Base-by-base conservation (phyloP, 1,140 invertebrate species). In the Aricia agestis region DNA sequence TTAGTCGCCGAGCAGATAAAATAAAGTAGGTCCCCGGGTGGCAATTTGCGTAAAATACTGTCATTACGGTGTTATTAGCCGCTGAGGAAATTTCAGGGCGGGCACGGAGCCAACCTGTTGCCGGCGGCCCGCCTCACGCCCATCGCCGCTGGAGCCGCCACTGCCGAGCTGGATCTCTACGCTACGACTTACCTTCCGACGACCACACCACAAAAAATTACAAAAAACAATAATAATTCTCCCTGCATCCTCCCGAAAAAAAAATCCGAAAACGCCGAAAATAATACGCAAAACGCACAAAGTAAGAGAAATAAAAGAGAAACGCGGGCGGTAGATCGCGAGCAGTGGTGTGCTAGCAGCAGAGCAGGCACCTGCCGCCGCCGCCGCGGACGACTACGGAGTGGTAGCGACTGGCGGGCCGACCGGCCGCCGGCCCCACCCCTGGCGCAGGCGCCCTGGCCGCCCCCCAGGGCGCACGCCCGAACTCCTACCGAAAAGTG, bases 401-500 rank as follows among this genome's bases (percentile, higher is more conserved):
- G 76, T 91, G 89, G 71, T 2, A n/a, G n/a, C n/a, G n/a, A n/a
- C n/a, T 75, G 83, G 86, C 87, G 87, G 89, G 89, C 83, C 79
- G 89, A 81, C 82, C 85, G 72, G 80, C 74, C 69, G 58, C 78
- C 78, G 87, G 89, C 87, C 85, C 89, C 89, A 89, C 89, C 89
- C 89, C 86, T 87, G 79, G 82, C 89, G 89, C 87, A 85, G 18
- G 86, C 89, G 87, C 82, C 71, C 69, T 82, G 57, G 67, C 32
- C 76, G 15, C 18, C 73, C 72, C 66, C 77, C 78, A 84, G 41
- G 71, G 87, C 89, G 87, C 89, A 89, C 87, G 89, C 85, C 83
- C 85, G 82, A 91, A 87, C 89, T 89, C 87, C 87, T 89, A 88
- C 89, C 83, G 78, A 85, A 89, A 89, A 89, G 81, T 91, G 81